phyloP scores from a whole-genome alignment of 1,140 invertebrate species.

The Procambarus clarkii region DNA sequence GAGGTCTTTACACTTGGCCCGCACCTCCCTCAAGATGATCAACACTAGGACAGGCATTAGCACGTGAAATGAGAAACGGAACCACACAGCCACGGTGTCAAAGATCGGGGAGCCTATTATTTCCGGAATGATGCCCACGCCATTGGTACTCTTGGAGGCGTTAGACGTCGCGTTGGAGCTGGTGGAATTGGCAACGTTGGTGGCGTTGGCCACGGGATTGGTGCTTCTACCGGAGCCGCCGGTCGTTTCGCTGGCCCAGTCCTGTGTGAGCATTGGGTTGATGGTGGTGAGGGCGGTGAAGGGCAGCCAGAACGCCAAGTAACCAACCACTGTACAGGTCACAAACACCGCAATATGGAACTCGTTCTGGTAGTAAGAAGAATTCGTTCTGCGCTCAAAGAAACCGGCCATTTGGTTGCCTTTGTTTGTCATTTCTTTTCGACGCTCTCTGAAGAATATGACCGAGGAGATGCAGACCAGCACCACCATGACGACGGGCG shows the following conservation, averaged over 20 bases:
- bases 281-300: slow-evolving; percentile 58
- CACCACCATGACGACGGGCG: slow-evolving; percentile 47
- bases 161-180: background rate
- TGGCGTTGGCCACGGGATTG: slow-evolving; percentile 29
- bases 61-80: slow-evolving; percentile 61
- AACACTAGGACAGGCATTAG: slow-evolving; percentile 64
- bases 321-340: slow-evolving; percentile 17
- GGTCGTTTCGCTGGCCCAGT: slow-evolving; percentile 63
- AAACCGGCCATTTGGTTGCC: slow-evolving; percentile 62
- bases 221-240: background rate
- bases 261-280: slow-evolving; percentile 46
- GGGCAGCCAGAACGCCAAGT: slow-evolving; percentile 60
- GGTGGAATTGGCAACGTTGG: background rate
- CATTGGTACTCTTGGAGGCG: slow-evolving; percentile 31
- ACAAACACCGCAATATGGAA: slow-evolving; percentile 58
- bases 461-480: slow-evolving; percentile 16
- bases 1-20: slow-evolving; percentile 54
- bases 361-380: slow-evolving; percentile 67
- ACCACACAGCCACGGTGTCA: slow-evolving; percentile 69
- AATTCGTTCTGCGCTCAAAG: slow-evolving; percentile 69
- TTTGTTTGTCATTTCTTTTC: slow-evolving; percentile 68
- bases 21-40: slow-evolving; percentile 50
- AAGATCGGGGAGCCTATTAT: slow-evolving; percentile 38
- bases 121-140: slow-evolving; percentile 59
- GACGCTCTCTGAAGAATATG: slow-evolving; percentile 62